Evolutionary conservation across 2,888 invertebrate species (phyloP).

Genomic region (Disparrhopalites patrizii): DNA sequence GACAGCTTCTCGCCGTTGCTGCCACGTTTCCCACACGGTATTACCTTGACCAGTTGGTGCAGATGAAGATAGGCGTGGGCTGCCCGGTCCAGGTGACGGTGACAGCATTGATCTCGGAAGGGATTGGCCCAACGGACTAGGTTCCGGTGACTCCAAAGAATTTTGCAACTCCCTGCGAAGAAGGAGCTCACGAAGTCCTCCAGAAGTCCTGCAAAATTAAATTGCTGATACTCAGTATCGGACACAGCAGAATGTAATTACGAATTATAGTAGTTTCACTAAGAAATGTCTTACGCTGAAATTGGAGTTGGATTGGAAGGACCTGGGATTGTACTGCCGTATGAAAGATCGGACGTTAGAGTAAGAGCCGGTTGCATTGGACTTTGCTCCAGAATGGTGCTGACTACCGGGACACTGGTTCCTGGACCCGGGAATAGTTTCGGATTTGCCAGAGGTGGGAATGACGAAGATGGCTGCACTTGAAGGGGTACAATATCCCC

Average conservation of each 20-base stretch:
- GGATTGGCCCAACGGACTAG: conserved; percentile 52
- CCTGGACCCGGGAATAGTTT: conserved; percentile 35
- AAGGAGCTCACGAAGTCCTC: conserved; percentile 44
- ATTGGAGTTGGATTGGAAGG: conserved; percentile 31
- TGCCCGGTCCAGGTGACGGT: conserved; percentile 49
- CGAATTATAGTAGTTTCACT: background rate
- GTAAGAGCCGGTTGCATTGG: conserved; percentile 38
- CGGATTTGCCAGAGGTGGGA: conserved; percentile 32
- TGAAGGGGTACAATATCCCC: conserved; percentile 38
- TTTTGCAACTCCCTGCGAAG: conserved; percentile 47
- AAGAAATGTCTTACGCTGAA: conserved; percentile 28
- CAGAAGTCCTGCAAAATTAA: conserved; percentile 12
- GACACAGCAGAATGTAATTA: background rate
- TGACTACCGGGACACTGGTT: conserved; percentile 42
- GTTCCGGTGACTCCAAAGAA: conserved; percentile 51
- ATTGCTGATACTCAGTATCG: background rate
- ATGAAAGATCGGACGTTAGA: conserved; percentile 29
- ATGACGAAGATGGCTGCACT: conserved; percentile 44
- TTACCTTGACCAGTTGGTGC: conserved; percentile 79
- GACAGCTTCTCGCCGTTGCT: conserved; percentile 60
- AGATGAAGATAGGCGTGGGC: conserved; percentile 73
- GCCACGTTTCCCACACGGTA: conserved; percentile 49
- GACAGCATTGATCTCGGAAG: conserved; percentile 53
- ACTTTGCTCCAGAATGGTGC: conserved; percentile 41
- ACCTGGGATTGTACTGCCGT: conserved; percentile 13